Conservation (phyloP, 2,113 vertebrate genomes). For the Pterocles orientalis region DNA sequence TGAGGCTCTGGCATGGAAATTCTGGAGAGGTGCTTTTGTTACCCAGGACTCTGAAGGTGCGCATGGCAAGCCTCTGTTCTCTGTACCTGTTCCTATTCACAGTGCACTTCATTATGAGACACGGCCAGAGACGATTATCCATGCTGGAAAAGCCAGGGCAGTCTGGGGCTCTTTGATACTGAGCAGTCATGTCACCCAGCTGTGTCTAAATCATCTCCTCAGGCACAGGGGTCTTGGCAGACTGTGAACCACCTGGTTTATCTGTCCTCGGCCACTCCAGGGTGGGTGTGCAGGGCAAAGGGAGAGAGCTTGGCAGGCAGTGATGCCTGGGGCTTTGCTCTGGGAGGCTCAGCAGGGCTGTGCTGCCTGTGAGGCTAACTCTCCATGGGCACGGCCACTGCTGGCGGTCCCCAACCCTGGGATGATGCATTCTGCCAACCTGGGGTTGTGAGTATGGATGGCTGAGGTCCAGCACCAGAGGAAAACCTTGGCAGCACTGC, state of each 20-base stretch:
- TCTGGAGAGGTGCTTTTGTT: neutral
- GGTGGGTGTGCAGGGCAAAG: neutral
- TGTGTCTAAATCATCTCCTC: neutral
- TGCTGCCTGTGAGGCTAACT: neutral
- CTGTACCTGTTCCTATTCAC: neutral
- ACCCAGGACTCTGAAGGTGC: neutral
- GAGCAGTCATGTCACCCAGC: neutral
- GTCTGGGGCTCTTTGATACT: neutral
- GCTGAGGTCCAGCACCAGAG: neutral
- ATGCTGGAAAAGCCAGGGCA: neutral
- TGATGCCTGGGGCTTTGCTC: neutral
- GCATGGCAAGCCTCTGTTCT: neutral
- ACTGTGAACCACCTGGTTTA: neutral
- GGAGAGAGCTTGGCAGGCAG: neutral
- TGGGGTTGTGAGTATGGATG: fast-evolving
- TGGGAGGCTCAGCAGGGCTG: neutral
- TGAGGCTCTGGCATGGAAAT: neutral
- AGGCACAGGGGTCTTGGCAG: neutral
- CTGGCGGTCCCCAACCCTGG: neutral
- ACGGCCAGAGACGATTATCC: neutral
- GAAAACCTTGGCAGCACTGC: neutral
- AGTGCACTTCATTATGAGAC: neutral
- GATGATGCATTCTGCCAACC: fast-evolving
- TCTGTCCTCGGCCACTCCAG: neutral
- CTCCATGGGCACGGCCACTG: neutral